Evolutionary conservation across 2,888 invertebrate species (phyloP).

Genomic region (Colletes collaris): DNA sequence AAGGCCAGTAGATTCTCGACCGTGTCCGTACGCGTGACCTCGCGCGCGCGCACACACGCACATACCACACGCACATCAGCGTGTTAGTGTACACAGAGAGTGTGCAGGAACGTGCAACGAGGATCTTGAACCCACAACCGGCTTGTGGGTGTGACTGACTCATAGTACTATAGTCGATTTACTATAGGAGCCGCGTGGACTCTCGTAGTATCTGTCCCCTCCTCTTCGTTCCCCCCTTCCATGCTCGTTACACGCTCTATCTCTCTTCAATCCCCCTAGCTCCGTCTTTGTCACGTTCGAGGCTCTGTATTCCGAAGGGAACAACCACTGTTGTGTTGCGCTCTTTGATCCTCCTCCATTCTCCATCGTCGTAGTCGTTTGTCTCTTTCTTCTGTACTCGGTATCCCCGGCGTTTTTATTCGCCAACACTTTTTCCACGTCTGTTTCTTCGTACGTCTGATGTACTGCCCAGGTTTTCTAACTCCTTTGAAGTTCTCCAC

Average conservation of each 20-base stretch:
- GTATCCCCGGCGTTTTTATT: slow-evolving; percentile 6
- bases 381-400: neutral
- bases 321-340: neutral
- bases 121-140: slow-evolving; percentile 80
- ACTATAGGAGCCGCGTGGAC: slow-evolving; percentile 79
- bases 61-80: neutral
- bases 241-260: neutral
- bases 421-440: slow-evolving; percentile 14
- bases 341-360: slow-evolving; percentile 29
- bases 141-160: slow-evolving; percentile 82
- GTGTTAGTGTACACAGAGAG: slow-evolving; percentile 17
- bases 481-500: neutral
- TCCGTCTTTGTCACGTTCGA: neutral
- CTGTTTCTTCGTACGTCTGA: slow-evolving; percentile 10
- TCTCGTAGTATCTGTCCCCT: slow-evolving; percentile 74
- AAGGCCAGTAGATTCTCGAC: slow-evolving; percentile 73
- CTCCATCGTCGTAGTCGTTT: neutral
- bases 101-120: slow-evolving; percentile 73
- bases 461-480: neutral
- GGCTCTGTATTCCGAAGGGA: neutral
- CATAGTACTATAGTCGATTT: slow-evolving; percentile 82
- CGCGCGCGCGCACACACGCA: slow-evolving; percentile 59
- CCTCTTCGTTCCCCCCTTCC: slow-evolving; percentile 27
- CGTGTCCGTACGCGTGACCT: slow-evolving; percentile 75
- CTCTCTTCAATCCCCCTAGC: neutral